Conservation (phyloP, 2,888 invertebrate species). For the Cryptus armator region DNA sequence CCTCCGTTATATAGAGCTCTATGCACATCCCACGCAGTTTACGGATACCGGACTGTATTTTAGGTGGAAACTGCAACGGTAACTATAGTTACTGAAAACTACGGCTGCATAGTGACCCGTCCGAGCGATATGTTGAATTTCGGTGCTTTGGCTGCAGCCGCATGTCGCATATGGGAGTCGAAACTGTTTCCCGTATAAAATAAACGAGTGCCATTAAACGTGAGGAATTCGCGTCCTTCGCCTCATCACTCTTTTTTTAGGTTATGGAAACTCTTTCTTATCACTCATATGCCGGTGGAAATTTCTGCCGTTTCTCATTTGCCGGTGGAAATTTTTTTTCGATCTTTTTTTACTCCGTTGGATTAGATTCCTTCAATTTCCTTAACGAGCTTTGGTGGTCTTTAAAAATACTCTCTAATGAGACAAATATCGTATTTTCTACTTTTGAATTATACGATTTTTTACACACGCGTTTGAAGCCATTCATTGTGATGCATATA, state of each 20-base stretch:
- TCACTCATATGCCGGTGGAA: not conserved
- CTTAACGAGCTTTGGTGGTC: no score
- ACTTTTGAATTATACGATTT: no score
- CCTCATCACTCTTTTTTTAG: slow-evolving; percentile 16
- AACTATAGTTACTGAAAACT: not conserved
- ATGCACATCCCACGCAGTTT: no score
- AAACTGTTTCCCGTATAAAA: not conserved
- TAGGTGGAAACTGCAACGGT: not conserved
- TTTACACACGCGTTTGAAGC: no score
- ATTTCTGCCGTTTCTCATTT: not conserved
- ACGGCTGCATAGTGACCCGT: not conserved
- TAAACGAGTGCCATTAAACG: not conserved
- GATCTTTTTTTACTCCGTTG: slow-evolving; percentile 9
- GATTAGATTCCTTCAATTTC: no score
- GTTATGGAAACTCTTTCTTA: not conserved
- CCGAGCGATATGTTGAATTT: not conserved
- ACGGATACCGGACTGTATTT: not conserved
- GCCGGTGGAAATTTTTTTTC: not conserved
- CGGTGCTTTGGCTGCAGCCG: not conserved
- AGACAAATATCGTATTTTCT: no score
- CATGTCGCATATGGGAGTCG: no score
- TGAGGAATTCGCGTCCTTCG: not conserved
- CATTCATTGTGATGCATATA: no score
- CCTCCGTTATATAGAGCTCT: not conserved
- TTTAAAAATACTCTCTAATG: no score